phyloP scores from a whole-genome alignment of 2,113 vertebrate genomes.

The Triplophysa tibetana region DNA sequence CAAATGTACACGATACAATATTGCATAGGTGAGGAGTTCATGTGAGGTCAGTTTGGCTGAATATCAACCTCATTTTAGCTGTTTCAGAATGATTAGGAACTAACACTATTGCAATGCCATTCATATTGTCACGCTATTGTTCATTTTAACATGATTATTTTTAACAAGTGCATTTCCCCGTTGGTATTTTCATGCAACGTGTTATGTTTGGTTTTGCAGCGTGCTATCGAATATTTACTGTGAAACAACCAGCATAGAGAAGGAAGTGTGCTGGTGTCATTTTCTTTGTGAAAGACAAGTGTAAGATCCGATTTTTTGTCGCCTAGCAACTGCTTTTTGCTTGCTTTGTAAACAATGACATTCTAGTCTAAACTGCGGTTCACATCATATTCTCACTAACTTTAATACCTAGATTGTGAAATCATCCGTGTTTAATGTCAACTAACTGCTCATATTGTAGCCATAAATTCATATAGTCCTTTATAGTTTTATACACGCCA shows the following conservation, averaged over 20 bases:
- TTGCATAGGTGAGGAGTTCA: neutral
- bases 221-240: conserved; percentile 11
- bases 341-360: conserved; percentile 22
- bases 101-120: neutral
- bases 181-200: conserved; percentile 3
- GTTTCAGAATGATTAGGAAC: neutral
- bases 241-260: conserved; percentile 10
- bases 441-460: conserved; percentile 36
- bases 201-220: neutral
- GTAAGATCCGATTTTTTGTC: neutral
- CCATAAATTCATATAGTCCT: conserved; percentile 36
- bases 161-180: neutral
- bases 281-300: conserved; percentile 22
- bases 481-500: conserved; percentile 20
- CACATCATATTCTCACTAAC: conserved; percentile 28
- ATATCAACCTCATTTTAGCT: neutral
- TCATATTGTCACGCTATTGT: neutral
- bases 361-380: conserved; percentile 19
- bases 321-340: conserved; percentile 28
- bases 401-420: conserved; percentile 36
- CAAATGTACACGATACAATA: conserved; percentile 17
- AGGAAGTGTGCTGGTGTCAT: conserved; percentile 16
- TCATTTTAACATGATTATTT: neutral
- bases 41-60: neutral
- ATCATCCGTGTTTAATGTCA: conserved; percentile 28